A percentile compares a stretch with the other conserved stretches of the same genome.
phyloP scores from a whole-genome alignment of 1,140 invertebrate species.

The Neuroterus valhalla region DNA sequence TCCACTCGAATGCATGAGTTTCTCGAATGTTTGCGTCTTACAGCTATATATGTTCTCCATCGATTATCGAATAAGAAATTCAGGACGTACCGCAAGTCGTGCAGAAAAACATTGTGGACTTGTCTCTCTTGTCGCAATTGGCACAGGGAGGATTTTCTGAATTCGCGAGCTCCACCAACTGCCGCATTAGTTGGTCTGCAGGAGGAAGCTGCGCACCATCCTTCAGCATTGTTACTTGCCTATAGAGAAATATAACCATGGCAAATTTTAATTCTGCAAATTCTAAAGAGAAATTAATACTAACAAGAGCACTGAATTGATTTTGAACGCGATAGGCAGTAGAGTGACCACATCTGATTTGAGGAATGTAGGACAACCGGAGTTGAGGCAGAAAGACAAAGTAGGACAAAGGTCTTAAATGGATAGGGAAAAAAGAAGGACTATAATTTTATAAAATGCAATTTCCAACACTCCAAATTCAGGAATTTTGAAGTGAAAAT shows the following conservation, averaged over 20 bases:
- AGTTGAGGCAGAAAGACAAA: too few species aligned
- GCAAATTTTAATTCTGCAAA: not conserved
- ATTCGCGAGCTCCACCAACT: conserved; percentile 80
- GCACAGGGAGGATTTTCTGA: conserved; percentile 82
- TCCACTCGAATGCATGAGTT: not conserved
- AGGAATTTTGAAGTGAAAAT: too few species aligned
- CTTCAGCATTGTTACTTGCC: conserved; percentile 78
- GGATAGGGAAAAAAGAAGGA: too few species aligned
- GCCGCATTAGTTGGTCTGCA: conserved; percentile 79
- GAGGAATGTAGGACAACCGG: too few species aligned
- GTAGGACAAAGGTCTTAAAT: too few species aligned
- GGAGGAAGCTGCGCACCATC: conserved; percentile 78
- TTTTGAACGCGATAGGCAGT: too few species aligned
- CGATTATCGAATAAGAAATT: conserved; percentile 31
- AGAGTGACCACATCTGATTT: too few species aligned
- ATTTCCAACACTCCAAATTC: too few species aligned
- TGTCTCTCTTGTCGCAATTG: conserved; percentile 82
- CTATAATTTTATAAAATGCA: too few species aligned
- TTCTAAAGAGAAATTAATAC: too few species aligned
- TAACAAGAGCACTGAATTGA: too few species aligned
- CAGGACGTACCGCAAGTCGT: conserved; percentile 78
- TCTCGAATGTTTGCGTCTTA: not conserved
- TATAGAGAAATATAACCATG: conserved; percentile 55
- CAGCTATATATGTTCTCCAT: not conserved
- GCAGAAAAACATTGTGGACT: conserved; percentile 82